phyloP scores from a whole-genome alignment of 2,113 vertebrate species.

The Erinaceus europaeus region DNA sequence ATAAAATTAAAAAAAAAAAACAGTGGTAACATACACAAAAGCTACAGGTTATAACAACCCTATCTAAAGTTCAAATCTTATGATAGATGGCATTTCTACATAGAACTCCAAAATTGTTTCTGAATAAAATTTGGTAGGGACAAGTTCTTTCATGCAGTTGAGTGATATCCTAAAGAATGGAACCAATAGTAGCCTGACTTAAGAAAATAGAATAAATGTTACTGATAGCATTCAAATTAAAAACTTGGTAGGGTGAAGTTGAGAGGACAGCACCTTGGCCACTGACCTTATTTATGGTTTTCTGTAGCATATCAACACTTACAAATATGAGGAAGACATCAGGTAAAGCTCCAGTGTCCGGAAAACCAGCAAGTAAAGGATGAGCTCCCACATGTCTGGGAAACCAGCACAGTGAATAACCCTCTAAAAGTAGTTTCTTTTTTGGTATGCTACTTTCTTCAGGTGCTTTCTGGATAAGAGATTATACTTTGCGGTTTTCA shows the following conservation, averaged over 20 bases:
- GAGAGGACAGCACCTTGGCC: not conserved
- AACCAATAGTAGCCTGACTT: not conserved
- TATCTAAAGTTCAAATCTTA: constrained; percentile 41
- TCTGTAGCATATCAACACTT: too few species aligned
- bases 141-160: not conserved
- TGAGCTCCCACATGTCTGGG: too few species aligned
- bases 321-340: too few species aligned
- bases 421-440: too few species aligned
- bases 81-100: constrained; percentile 34
- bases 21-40: too few species aligned
- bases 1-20: too few species aligned
- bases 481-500: too few species aligned
- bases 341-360: too few species aligned
- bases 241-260: not conserved
- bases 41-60: constrained; percentile 27
- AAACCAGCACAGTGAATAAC: too few species aligned
- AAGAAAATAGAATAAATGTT: not conserved
- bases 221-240: not conserved
- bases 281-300: not conserved
- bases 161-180: not conserved
- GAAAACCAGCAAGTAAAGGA: too few species aligned
- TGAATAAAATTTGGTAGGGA: not conserved
- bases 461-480: too few species aligned
- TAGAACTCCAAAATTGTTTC: constrained; percentile 17
- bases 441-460: too few species aligned